Conservation (phyloP, 1,140 invertebrate genomes). For the Drosophila parvula region DNA sequence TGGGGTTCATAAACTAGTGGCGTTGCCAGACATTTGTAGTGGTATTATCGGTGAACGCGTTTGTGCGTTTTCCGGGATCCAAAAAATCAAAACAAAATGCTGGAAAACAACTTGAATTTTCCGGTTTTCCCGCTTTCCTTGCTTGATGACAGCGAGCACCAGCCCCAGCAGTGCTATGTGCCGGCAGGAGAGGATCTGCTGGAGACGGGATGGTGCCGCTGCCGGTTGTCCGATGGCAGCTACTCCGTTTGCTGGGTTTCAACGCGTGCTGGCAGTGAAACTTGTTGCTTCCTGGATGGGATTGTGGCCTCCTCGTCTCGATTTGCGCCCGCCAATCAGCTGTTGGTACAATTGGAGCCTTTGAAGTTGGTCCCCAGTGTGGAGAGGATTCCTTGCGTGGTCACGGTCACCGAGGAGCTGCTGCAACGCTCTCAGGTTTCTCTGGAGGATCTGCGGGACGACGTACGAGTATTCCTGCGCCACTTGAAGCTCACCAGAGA, state of each 20-base stretch:
- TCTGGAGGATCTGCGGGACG: conserved; percentile 32
- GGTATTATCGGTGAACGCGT: background rate
- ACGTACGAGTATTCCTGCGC: conserved; percentile 48
- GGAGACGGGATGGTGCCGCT: conserved; percentile 51
- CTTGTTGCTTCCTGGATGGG: conserved; percentile 67
- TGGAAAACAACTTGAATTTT: conserved; percentile 6
- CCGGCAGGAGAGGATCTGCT: background rate
- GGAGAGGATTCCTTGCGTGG: conserved; percentile 28
- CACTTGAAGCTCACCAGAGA: conserved; percentile 40
- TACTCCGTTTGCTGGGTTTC: conserved; percentile 53
- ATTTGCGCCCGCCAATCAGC: conserved; percentile 22
- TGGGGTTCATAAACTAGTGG: background rate
- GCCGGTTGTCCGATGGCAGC: conserved; percentile 41
- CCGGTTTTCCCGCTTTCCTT: conserved; percentile 48
- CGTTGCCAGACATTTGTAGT: background rate
- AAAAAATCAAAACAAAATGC: conserved; percentile 21
- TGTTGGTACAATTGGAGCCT: conserved; percentile 16
- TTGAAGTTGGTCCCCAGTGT: background rate
- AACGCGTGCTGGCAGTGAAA: conserved; percentile 39
- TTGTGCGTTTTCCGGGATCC: background rate
- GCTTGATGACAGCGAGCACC: conserved; percentile 40
- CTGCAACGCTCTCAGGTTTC: conserved; percentile 23
- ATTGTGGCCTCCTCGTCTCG: conserved; percentile 39
- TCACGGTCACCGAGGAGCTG: conserved; percentile 46
- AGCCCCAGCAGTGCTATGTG: conserved; percentile 51